Base-by-base conservation (phyloP, 2,888 invertebrate genomes). In the Sesia bembeciformis region DNA sequence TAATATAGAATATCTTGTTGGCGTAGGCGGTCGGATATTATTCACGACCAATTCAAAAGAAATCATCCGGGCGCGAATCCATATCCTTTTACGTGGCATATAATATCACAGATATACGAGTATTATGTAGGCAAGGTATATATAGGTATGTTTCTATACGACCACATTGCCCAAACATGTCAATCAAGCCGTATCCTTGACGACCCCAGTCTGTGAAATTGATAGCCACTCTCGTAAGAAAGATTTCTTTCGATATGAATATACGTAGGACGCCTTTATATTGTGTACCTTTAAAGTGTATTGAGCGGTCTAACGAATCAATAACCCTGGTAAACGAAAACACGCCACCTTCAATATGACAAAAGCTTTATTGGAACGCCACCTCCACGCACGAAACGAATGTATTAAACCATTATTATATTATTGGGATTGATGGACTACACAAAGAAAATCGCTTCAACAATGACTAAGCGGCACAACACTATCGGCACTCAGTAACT, bases 171-270 rank as follows among this genome's bases (percentile, higher is more conserved):
- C 71, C 70, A 65, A 73, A 69, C 68, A 74, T 76, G 81, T 82
- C 83, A 79, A 81, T 84, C 82, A 82, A 69, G 66, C 65, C 61
- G 73, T 76, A 75, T 70, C 74, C 78, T 73, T 74, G 76, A 72
- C 75, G 71, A 76, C 70, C 66, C 63, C 59, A 60, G 62, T 64
- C 69, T 66, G 62, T 72, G 78, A 78, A 80, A 83, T 81, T 77
- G 80, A 84, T 82, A 79, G 79, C 74, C 66, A 68, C 62, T 67
- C 60, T 62, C 63, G 60, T 64, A 64, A 63, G 63, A 63, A 62
- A 58, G 60, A 61, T 67, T 68, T 66, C 65, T 68, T 66, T 63
- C 58, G 56, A 39, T 57, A 53, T 42, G 43, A 55, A 54, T 39
- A 53, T 52, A 40, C 49, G 40, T 39, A 49, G 49, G 49, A 2